Base-by-base conservation (phyloP, 1,140 invertebrate species). In the Drosophila serrata region DNA sequence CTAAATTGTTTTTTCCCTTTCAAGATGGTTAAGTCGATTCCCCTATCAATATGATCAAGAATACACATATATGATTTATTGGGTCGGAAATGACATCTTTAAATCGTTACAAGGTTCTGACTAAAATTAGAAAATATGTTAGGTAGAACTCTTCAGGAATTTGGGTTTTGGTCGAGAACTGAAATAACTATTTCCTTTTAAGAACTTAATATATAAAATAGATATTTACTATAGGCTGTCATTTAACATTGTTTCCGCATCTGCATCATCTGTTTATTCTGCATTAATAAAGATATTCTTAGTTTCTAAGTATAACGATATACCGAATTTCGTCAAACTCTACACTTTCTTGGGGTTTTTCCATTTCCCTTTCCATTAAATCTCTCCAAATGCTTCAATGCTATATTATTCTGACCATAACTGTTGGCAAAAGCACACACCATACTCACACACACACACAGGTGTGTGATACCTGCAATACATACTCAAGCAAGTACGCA, bases 331-430 rank as follows among this genome's bases (percentile, higher is more conserved):
- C 4, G 11, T 6, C 2, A 13, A 53, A 37, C 31, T 53, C 49
- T 53, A 53, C 31, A 35, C 12, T 9, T 24, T 55, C 13, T 55
- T 55, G 13, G 13, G 51, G 11, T 11, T 37, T 37, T 37, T 22
- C 51, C 33, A 6, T n/a, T 37, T 24, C 51, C 48, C 51, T 11
- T n/a, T 4, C 51, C 13, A 35, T 22, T 19, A 53, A 53, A 53
- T 22, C 49, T 42, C 29, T 33, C 35, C 39, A 22, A 24, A 39
- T 6, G 11, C n/a, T 39, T 56, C 4, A 31, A 35, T 17, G n/a
- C 40, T 17, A 61, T 69, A 69, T 55, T 55, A 29, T 22, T 55
- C 12, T 67, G 48, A 15, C 61, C 65, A 17, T 29, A 53, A 55
- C 62, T 69, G 65, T 69, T 40, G 13, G n/a, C 37, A 15, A 27